Conservation (phyloP, 2,797 vertebrate species). For the Pristis pectinata region DNA sequence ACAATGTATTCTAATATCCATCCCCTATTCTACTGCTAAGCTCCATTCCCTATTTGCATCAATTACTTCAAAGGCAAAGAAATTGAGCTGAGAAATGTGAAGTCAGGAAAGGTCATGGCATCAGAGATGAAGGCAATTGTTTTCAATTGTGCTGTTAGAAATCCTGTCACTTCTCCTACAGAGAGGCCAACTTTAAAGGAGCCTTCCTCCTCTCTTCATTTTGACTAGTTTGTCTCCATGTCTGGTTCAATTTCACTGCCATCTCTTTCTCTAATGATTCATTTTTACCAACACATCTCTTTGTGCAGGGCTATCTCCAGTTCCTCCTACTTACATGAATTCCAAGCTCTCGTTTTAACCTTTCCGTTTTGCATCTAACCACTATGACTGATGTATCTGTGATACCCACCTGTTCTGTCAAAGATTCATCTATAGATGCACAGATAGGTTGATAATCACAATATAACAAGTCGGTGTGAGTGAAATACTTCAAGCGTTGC, state of each 20-base stretch:
- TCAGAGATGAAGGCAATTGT: not conserved
- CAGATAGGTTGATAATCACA: too few relatives aligned
- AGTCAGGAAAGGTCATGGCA: not conserved
- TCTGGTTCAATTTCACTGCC: not conserved
- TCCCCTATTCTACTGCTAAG: not conserved
- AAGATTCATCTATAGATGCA: too few relatives aligned
- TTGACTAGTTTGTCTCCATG: not conserved
- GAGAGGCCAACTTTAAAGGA: not conserved
- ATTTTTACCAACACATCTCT: not conserved
- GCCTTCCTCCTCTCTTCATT: not conserved
- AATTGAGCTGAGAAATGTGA: conserved; percentile 6
- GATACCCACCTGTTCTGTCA: not conserved
- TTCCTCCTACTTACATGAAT: not conserved
- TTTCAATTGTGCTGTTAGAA: not conserved
- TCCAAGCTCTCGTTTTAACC: not conserved
- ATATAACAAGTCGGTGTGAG: too few relatives aligned
- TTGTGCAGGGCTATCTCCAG: not conserved
- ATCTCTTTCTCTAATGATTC: not conserved
- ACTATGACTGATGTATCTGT: not conserved
- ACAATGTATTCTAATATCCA: not conserved
- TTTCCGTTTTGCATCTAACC: not conserved
- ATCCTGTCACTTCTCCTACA: not conserved
- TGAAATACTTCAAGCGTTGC: too few relatives aligned
- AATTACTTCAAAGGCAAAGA: not conserved
- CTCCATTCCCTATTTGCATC: not conserved